Evolutionary conservation across 2,113 vertebrate genomes (phyloP).

Genomic region (Campylorhamphus procurvoides): DNA sequence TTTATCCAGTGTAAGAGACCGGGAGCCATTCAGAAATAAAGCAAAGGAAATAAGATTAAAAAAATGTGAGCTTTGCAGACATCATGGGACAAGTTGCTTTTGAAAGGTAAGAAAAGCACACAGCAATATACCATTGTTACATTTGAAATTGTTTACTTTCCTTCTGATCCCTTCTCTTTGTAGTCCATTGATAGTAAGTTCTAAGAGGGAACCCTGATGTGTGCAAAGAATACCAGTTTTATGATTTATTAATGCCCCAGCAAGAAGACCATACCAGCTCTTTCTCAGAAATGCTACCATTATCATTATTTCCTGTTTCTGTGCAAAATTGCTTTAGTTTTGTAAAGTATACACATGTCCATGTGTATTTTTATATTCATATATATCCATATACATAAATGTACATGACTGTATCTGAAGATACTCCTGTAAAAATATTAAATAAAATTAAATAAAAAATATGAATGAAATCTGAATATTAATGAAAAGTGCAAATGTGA

Average conservation of each 20-base stretch:
- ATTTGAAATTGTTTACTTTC: constrained; percentile 21
- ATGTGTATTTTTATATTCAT: background rate
- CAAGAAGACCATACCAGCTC: background rate
- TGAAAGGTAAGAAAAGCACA: background rate
- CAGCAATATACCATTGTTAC: constrained; percentile 1
- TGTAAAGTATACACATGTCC: background rate
- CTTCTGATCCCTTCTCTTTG: constrained; percentile 51
- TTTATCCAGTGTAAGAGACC: background rate
- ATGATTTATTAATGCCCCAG: constrained; percentile 59
- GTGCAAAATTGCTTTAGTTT: background rate
- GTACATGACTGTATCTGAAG: background rate
- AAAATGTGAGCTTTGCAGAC: background rate
- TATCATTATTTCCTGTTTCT: background rate
- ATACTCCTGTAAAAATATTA: background rate
- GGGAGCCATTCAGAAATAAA: background rate
- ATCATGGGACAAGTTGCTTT: background rate
- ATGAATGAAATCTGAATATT: background rate
- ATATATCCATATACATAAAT: background rate
- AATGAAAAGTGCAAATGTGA: background rate
- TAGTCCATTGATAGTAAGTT: constrained; percentile 18
- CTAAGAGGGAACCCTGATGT: constrained; percentile 46
- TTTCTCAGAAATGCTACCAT: background rate
- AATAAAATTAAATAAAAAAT: background rate
- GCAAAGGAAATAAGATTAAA: background rate
- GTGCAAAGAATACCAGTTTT: constrained; percentile 10